These are phyloP conservation scores for Lasioglossum villosulum DNA, from an alignment of 2,888 invertebrate species.

Conservation along the genomic window DNA sequence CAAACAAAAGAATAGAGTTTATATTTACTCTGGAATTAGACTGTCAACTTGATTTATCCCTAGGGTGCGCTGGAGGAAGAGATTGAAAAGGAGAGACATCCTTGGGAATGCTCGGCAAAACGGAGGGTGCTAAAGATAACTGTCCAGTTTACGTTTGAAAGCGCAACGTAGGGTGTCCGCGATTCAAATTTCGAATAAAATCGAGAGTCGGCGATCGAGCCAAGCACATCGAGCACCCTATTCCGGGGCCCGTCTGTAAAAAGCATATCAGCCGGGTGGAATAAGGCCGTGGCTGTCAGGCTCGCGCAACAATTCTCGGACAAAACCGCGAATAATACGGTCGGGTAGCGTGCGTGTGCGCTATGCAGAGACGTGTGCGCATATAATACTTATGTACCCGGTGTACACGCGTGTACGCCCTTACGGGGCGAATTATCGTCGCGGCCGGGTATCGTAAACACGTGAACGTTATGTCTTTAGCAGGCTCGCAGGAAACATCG, in stretches of 20 bases:
- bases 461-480: slow-evolving; percentile 66
- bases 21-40: no score
- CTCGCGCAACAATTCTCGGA: slow-evolving; percentile 40
- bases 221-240: slow-evolving; percentile 2
- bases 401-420: slow-evolving; percentile 41
- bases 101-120: neutral
- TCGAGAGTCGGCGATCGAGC: neutral
- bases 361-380: neutral
- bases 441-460: slow-evolving; percentile 60
- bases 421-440: slow-evolving; percentile 64
- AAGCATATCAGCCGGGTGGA: slow-evolving; percentile 34
- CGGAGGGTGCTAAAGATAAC: neutral
- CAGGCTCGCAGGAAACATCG: slow-evolving; percentile 65
- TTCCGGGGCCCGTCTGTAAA: slow-evolving; percentile 17
- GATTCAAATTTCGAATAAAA: neutral
- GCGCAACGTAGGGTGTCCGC: neutral
- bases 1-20: neutral
- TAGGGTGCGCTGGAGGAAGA: neutral
- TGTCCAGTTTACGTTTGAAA: neutral
- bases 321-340: slow-evolving; percentile 47
- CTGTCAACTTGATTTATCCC: neutral
- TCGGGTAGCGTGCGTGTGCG: neutral
- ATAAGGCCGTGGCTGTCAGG: slow-evolving; percentile 35
- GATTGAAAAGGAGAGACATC: neutral
- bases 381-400: neutral